Evolutionary conservation across 1,140 invertebrate species (phyloP), one percentile per base, ranked within the genome.

Genomic region (Protaetia brevitarsis): DNA sequence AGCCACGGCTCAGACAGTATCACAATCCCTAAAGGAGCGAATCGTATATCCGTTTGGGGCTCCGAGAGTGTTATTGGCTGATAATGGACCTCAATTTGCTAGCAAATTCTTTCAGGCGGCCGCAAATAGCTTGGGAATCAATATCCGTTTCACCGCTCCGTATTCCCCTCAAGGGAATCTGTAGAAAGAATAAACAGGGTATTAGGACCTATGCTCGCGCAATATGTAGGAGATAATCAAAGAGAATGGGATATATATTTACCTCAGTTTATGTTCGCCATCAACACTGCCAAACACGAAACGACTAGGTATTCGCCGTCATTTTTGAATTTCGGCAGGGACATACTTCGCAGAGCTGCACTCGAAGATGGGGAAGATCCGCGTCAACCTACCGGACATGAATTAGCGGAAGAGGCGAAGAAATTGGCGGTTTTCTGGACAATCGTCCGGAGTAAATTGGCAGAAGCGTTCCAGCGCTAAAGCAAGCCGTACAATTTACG

Each of bases 221-320:
- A 60, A 1, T 77, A 69, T 64, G 63, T 74, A 0, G 19, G 68
- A 7, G 67, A 74, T 13, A 70, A 74, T 30, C 75, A 78, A 41
- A 37, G 64, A 2, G 64, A 45, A 3, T 77, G 76, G 76, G 74
- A 74, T 45, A 64, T 64, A 21, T 23, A 72, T 65, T 61, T 77
- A 2, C 41, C 37, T 2, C 51, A 66, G 2, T 56, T 73, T 26
- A 69, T 59, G 0, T 70, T 70, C 34, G 76, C 74, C 3, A 65
- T 74, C 2, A 68, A 73, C 30, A 77, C 75, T 0, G 65, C 71
- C 0, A 63, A 63, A 0, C 68, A 75, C 61, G 73, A 75, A 28
- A 63, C 66, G 0, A 77, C 76, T 0, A 64, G 66, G 16, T 71
- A 64, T 28, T 72, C 72, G 3, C 76, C 76, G 1, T 68, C 23